These are phyloP conservation scores for Gastracanthus pulcherrimus DNA, from an alignment of 2,888 invertebrate genomes.

Conservation along the genomic window DNA sequence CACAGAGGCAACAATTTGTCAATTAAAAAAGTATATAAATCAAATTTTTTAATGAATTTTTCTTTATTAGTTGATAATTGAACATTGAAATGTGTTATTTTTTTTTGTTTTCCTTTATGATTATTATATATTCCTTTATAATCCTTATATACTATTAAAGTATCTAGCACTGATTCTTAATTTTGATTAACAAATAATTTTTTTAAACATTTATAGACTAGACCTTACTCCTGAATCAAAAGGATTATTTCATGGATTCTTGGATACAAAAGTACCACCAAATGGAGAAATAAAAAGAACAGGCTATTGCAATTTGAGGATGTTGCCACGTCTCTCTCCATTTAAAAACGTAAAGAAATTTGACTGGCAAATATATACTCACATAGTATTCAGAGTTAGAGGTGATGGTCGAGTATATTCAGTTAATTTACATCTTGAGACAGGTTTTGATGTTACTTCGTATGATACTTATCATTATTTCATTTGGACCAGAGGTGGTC, in stretches of 20 bases:
- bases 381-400: slow-evolving; percentile 87
- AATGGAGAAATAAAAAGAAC: slow-evolving; percentile 88
- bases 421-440: slow-evolving; percentile 87
- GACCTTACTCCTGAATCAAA: slow-evolving; percentile 84
- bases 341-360: slow-evolving; percentile 85
- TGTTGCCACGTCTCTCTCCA: slow-evolving; percentile 86
- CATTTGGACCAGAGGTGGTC: slow-evolving; percentile 96
- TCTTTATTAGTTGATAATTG: no score
- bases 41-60: no score
- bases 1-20: no score
- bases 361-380: slow-evolving; percentile 89
- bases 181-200: not conserved
- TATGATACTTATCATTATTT: slow-evolving; percentile 92
- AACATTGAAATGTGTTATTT: no score
- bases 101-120: no score
- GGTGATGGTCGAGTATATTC: slow-evolving; percentile 97
- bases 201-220: slow-evolving; percentile 79
- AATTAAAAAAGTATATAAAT: no score
- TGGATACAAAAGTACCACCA: slow-evolving; percentile 85
- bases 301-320: slow-evolving; percentile 90
- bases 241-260: slow-evolving; percentile 85
- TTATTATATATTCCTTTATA: no score
- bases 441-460: slow-evolving; percentile 91
- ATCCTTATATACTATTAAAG: no score
- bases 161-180: not conserved